Percentiles rank a stretch among this genome's conserved stretches.
Conservation (phyloP, 2,888 invertebrate genomes). For the Caenorhabditis panamensis region DNA sequence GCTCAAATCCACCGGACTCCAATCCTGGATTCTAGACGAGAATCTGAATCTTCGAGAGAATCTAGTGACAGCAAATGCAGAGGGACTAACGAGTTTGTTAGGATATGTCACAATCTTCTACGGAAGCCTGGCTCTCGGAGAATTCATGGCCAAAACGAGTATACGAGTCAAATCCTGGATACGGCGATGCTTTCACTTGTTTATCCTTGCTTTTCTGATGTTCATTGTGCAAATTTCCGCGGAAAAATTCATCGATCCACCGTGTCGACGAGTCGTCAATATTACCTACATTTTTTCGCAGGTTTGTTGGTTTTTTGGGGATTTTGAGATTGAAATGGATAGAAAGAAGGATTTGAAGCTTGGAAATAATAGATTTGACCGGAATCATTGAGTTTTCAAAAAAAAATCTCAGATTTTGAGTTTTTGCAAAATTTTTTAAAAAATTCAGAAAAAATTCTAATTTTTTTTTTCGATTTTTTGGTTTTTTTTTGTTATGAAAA, state of each 20-base stretch:
- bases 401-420: too few relatives aligned
- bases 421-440: too few relatives aligned
- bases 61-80: constrained; percentile 90
- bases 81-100: constrained; percentile 90
- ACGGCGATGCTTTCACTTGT: constrained; percentile 54
- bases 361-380: too few relatives aligned
- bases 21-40: constrained; percentile 70
- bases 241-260: constrained; percentile 79
- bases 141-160: constrained; percentile 68
- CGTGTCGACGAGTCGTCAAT: constrained; percentile 90
- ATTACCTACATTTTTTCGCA: constrained; percentile 89
- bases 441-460: too few relatives aligned
- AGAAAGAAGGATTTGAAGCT: too few relatives aligned
- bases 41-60: constrained; percentile 64
- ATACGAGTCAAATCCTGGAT: constrained; percentile 67
- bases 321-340: too few relatives aligned
- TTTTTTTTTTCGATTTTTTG: too few relatives aligned
- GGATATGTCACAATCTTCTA: constrained; percentile 92
- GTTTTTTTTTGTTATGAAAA: too few relatives aligned
- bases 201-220: constrained; percentile 52
- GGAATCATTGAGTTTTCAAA: too few relatives aligned
- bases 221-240: constrained; percentile 48
- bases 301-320: constrained; percentile 63
- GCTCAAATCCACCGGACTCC: constrained; percentile 61
- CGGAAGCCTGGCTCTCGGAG: constrained; percentile 83